A percentile compares a stretch with the other conserved stretches of the same genome.
These are phyloP conservation scores for Drosophila helvetica DNA, from an alignment of 2,888 invertebrate species.

Conservation along the genomic window DNA sequence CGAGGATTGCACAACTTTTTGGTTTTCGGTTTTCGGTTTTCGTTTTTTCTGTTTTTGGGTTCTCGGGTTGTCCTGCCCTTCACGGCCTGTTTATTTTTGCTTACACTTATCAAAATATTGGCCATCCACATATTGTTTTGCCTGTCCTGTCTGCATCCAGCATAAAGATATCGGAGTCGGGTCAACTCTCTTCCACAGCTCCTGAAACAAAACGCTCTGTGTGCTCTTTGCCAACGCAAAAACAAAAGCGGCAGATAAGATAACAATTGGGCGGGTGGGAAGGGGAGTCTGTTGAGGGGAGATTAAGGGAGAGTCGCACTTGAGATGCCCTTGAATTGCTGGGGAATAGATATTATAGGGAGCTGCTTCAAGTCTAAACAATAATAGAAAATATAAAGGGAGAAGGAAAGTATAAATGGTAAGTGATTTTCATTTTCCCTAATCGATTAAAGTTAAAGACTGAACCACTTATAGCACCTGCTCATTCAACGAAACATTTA, in stretches of 20 bases:
- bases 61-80: conserved; percentile 46
- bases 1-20: conserved; percentile 52
- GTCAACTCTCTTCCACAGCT: conserved; percentile 6
- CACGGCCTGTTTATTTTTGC: conserved; percentile 78
- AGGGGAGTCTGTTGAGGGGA: not conserved
- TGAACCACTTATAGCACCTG: too few relatives aligned
- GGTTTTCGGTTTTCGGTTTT: conserved; percentile 43
- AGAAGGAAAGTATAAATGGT: too few relatives aligned
- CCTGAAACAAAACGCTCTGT: not conserved
- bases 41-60: conserved; percentile 19
- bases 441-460: too few relatives aligned
- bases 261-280: not conserved
- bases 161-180: conserved; percentile 68
- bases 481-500: too few relatives aligned
- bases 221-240: conserved; percentile 25
- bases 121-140: conserved; percentile 71
- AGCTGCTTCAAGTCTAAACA: not conserved
- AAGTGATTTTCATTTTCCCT: not conserved
- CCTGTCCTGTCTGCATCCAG: conserved; percentile 53
- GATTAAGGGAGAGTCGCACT: not conserved
- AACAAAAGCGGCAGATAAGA: conserved; percentile 10
- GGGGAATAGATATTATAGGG: too few relatives aligned
- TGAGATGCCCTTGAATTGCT: conserved; percentile 12
- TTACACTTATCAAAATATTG: conserved; percentile 80
- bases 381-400: not conserved